Base-by-base conservation (phyloP, 2,888 invertebrate genomes). In the Drosophila mimica region DNA sequence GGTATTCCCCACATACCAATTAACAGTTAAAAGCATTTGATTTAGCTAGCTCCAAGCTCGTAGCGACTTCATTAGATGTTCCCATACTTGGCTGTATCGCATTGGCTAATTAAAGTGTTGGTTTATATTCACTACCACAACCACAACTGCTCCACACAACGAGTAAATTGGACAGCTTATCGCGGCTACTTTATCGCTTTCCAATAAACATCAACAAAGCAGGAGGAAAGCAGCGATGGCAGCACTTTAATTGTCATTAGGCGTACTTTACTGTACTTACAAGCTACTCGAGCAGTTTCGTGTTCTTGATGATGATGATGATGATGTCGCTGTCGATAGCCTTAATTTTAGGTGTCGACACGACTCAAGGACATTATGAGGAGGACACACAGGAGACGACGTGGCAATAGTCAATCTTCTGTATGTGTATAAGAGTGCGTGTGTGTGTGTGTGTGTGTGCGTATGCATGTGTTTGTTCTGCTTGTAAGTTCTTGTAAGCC, bases 311-410 rank as follows among this genome's bases (percentile, higher is more conserved):
- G 40, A 43, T 59, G 64, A n/a, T 68, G 74, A 53, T 74, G 74
- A 72, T 73, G 64, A 57, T 73, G 69, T 69, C 61, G 73, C 36
- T 80, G 74, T 80, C 70, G 80, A 84, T 86, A 83, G 89, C 74
- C 82, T 76, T 85, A 87, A 85, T 84, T 89, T 89, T 74, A 85
- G 89, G 89, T 89, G 88, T 87, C 88, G 88, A 82, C 85, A 87
- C 63, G 61, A 75, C 79, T 84, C 88, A 77, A 87, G 88, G 82
- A 87, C 88, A 79, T 77, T 76, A 72, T 70, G 71, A 78, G 74
- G 74, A 66, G 67, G 64, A 57, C 76, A 73, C 57, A 70, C 46
- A 31, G n/a, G 15, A 56, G 33, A 40, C 51, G 33, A 36, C 68
- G 54, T 57, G 79, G 58, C 54, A 33, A 49, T 61, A 65, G 58